A percentile compares a stretch with the other conserved stretches of the same genome.
Evolutionary conservation across 53 echinoderm and acorn worm species (phyloP).

Genomic region (Crossaster papposus): DNA sequence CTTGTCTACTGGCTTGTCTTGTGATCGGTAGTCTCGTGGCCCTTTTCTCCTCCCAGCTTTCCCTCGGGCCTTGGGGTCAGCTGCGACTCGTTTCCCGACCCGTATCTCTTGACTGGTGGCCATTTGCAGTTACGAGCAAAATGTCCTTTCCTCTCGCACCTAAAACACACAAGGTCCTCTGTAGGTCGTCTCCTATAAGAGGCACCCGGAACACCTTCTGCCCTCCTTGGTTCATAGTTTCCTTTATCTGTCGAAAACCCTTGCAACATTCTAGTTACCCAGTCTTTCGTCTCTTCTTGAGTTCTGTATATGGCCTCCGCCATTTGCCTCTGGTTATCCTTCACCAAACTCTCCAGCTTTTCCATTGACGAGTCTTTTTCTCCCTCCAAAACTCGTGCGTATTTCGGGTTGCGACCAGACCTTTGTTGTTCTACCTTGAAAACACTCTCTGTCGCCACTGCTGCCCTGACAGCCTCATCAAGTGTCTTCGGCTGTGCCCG

Average conservation of each 20-base stretch:
- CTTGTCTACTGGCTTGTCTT: neutral
- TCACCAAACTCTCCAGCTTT: neutral
- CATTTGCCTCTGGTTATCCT: neutral
- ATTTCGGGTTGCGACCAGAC: neutral
- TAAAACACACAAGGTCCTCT: constrained; percentile 22
- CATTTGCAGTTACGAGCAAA: constrained; percentile 10
- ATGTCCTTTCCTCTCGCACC: constrained; percentile 36
- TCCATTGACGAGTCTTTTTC: neutral
- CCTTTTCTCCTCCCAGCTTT: constrained; percentile 35
- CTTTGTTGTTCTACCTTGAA: constrained; percentile 35
- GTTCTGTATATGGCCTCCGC: neutral
- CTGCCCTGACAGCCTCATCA: constrained; percentile 52
- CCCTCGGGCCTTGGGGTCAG: constrained; percentile 54
- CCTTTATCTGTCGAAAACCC: neutral
- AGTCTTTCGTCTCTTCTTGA: neutral
- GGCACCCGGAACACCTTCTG: neutral
- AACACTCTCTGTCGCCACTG: constrained; percentile 58
- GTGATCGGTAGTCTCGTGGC: neutral
- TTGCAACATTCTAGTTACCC: neutral
- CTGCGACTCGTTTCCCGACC: constrained; percentile 57
- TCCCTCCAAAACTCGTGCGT: neutral
- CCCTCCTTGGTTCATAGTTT: neutral
- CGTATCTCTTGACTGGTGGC: neutral
- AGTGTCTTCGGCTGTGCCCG: constrained; percentile 45
- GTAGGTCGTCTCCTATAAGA: constrained; percentile 3